A percentile compares a stretch with the other conserved stretches of the same genome.
phyloP scores from a whole-genome alignment of 2,113 vertebrate genomes.

The Pluvialis apricaria region DNA sequence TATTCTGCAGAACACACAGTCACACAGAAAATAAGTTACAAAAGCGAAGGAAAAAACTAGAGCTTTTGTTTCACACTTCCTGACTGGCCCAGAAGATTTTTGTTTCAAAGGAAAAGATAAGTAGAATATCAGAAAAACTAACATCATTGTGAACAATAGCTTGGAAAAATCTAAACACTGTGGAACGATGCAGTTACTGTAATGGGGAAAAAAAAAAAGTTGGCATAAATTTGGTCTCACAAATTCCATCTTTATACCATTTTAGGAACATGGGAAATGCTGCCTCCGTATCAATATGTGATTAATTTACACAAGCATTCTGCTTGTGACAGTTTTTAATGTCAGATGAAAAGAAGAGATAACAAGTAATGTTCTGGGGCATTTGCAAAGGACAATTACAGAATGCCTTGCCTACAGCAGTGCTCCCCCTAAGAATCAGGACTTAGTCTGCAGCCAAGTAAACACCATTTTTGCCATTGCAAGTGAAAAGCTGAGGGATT shows the following conservation, averaged over 20 bases:
- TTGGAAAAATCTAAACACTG: background rate
- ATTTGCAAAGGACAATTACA: background rate
- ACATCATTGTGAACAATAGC: accelerated
- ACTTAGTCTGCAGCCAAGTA: background rate
- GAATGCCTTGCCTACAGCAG: background rate
- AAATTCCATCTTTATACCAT: background rate
- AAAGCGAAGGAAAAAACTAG: background rate
- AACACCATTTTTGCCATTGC: background rate
- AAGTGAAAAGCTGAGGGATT: background rate
- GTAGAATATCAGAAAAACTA: background rate
- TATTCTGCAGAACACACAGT: background rate
- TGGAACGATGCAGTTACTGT: background rate
- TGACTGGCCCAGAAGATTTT: background rate
- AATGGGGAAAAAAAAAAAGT: background rate
- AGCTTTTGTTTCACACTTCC: background rate
- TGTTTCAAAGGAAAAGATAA: background rate
- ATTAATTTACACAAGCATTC: background rate
- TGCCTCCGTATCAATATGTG: background rate
- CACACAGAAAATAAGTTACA: background rate
- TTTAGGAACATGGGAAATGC: background rate
- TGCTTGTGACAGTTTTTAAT: background rate
- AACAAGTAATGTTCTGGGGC: background rate
- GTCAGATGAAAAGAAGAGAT: background rate
- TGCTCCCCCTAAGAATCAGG: background rate
- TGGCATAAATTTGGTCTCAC: background rate